These are phyloP conservation scores for Ranitomeya imitator DNA, from an alignment of 2,113 vertebrate genomes.

Conservation along the genomic window DNA sequence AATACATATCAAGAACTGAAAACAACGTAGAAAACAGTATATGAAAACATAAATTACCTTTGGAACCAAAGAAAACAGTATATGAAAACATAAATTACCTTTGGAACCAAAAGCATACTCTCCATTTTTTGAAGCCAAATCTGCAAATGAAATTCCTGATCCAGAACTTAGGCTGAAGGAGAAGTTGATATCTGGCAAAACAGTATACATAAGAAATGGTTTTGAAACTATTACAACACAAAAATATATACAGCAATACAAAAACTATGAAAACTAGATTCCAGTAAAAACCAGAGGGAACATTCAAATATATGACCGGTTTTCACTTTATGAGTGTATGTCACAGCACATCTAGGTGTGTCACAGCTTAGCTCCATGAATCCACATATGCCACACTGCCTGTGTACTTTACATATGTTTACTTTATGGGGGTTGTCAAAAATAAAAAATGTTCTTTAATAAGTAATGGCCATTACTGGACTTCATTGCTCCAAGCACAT, in stretches of 20 bases:
- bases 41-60: constrained; percentile 73
- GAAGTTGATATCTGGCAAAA: constrained; percentile 57
- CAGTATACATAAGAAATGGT: not conserved
- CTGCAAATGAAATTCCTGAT: constrained; percentile 84
- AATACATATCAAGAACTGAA: not conserved
- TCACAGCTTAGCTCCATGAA: too few species aligned
- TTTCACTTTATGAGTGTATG: too few species aligned
- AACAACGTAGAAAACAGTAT: not conserved
- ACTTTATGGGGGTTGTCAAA: too few species aligned
- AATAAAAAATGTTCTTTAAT: too few species aligned
- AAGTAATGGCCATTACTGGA: too few species aligned
- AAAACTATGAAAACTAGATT: not conserved
- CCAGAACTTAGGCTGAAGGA: constrained; percentile 74
- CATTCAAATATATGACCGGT: too few species aligned
- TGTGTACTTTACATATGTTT: too few species aligned
- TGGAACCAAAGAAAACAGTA: constrained; percentile 74
- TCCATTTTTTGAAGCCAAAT: constrained; percentile 82
- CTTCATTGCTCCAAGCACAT: too few species aligned
- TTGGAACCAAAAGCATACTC: constrained; percentile 86
- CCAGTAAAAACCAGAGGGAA: too few species aligned
- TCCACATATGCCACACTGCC: too few species aligned
- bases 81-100: constrained; percentile 72
- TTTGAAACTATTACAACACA: not conserved
- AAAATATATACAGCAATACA: not conserved
- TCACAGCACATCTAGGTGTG: too few species aligned